Conservation (phyloP, 2,888 invertebrate genomes). For the Perizoma flavofasciatum region DNA sequence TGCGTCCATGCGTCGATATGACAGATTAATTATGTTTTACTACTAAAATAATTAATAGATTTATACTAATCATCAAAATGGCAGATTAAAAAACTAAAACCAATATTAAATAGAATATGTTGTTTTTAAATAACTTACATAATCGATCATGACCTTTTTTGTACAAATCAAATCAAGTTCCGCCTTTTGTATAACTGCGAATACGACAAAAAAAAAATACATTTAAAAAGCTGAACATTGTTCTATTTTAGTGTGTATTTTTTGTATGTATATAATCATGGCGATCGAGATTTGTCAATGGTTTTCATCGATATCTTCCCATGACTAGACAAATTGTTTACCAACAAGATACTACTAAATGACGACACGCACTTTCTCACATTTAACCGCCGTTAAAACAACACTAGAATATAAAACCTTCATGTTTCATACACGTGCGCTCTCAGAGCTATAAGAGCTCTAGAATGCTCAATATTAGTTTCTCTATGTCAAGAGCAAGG, state of each 20-base stretch:
- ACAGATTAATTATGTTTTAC: background rate
- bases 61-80: constrained; percentile 6
- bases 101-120: constrained; percentile 41
- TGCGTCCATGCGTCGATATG: too few relatives aligned
- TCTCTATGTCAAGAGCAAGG: too few relatives aligned
- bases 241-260: constrained; percentile 1
- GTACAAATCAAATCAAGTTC: constrained; percentile 50
- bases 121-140: constrained; percentile 48
- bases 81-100: constrained; percentile 18
- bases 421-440: constrained; percentile 27
- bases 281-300: too few relatives aligned
- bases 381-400: constrained; percentile 38
- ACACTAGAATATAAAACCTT: constrained; percentile 32
- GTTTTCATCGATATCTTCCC: constrained; percentile 20
- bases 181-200: constrained; percentile 46
- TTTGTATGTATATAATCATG: too few relatives aligned
- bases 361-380: constrained; percentile 52
- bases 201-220: constrained; percentile 37
- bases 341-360: constrained; percentile 49
- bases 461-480: background rate
- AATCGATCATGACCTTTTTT: constrained; percentile 63
- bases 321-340: constrained; percentile 38
- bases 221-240: constrained; percentile 21
- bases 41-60: background rate
- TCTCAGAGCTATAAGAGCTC: background rate